A percentile compares a stretch with the other conserved stretches of the same genome.
Conservation (phyloP, 2,888 invertebrate species). For the Cryptocephalus moraei region DNA sequence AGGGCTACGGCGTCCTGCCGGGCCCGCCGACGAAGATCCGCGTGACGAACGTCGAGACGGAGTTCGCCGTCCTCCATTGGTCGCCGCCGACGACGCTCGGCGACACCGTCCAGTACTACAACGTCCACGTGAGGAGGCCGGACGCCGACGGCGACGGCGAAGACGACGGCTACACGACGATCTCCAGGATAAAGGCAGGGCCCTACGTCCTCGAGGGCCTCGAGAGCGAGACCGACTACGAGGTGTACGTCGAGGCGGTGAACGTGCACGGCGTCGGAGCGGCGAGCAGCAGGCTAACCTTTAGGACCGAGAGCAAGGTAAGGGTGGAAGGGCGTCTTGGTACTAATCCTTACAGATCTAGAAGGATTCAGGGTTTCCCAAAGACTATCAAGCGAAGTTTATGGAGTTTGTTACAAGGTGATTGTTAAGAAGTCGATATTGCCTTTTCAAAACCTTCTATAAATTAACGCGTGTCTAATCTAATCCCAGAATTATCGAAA, state of each 20-base stretch:
- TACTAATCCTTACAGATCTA: no score
- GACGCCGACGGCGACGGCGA: conserved; percentile 14
- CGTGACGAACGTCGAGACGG: conserved; percentile 63
- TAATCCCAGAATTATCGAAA: no score
- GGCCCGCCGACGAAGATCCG: conserved; percentile 60
- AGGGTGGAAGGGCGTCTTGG: conserved; percentile 9
- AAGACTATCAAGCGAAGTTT: no score
- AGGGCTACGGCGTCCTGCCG: conserved; percentile 75
- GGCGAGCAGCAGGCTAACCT: conserved; percentile 64
- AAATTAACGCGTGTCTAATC: no score
- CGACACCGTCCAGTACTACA: conserved; percentile 53
- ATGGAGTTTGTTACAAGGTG: no score
- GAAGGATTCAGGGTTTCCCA: no score
- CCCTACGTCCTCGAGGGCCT: conserved; percentile 68
- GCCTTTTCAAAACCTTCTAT: no score
- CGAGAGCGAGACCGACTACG: conserved; percentile 65
- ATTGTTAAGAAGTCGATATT: no score
- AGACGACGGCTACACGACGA: conserved; percentile 33
- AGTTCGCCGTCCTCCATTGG: conserved; percentile 73
- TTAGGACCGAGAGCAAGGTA: conserved; percentile 63
- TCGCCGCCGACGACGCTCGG: conserved; percentile 57
- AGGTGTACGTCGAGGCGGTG: conserved; percentile 68
- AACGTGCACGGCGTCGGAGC: conserved; percentile 72
- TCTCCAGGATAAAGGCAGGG: conserved; percentile 40
- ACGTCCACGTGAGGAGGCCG: conserved; percentile 36